phyloP scores from a whole-genome alignment of 2,888 invertebrate genomes.

The Ashinkailepas kermadecensis region DNA sequence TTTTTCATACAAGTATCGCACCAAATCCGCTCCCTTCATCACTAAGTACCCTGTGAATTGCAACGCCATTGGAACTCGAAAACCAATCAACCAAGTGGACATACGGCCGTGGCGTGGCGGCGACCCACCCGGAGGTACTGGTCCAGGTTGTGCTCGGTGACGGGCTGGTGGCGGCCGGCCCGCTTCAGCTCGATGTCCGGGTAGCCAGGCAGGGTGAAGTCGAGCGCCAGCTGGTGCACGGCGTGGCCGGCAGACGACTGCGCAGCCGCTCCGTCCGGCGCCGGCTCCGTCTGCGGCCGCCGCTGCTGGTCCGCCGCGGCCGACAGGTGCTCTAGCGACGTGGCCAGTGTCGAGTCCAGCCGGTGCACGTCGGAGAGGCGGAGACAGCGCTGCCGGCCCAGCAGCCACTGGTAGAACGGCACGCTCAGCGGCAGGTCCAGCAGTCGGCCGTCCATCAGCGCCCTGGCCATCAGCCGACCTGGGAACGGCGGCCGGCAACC shows the following conservation, averaged over 20 bases:
- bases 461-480: constrained; percentile 98
- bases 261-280: constrained; percentile 38
- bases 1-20: too few species aligned
- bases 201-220: constrained; percentile 92
- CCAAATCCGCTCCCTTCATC: too few species aligned
- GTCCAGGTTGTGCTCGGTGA: constrained; percentile 87
- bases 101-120: too few species aligned
- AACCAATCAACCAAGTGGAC: too few species aligned
- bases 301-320: constrained; percentile 54
- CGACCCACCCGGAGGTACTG: constrained; percentile 68
- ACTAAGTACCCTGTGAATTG: too few species aligned
- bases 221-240: constrained; percentile 81
- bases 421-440: constrained; percentile 92
- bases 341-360: constrained; percentile 78
- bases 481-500: constrained; percentile 47
- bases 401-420: constrained; percentile 92
- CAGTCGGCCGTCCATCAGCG: constrained; percentile 98
- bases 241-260: constrained; percentile 74
- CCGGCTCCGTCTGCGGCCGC: constrained; percentile 52
- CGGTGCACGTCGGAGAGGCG: constrained; percentile 66
- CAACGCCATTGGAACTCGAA: too few species aligned
- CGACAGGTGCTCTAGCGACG: constrained; percentile 43
- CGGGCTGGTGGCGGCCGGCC: constrained; percentile 80
- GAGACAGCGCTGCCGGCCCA: constrained; percentile 47
- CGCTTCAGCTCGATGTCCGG: constrained; percentile 83